These are phyloP conservation scores for Onychostoma macrolepis DNA, from an alignment of 2,113 vertebrate species.

Conservation along the genomic window DNA sequence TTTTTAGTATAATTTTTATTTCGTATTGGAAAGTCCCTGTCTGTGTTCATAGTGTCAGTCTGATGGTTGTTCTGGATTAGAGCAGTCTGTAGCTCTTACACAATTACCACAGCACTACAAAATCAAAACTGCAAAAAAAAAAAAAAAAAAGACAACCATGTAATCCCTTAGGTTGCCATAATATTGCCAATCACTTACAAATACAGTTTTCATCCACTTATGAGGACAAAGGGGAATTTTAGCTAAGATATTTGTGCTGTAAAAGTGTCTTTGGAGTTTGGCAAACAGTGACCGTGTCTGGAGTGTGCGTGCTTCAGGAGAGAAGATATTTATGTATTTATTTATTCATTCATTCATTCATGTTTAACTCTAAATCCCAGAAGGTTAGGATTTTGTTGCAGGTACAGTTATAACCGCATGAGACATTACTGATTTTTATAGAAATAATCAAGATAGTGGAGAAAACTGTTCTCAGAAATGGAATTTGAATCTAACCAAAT, in stretches of 20 bases:
- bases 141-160: not conserved
- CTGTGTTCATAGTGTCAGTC: constrained; percentile 18
- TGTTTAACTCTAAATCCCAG: not conserved
- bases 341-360: not conserved
- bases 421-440: not conserved
- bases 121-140: constrained; percentile 7
- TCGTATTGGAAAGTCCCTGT: not conserved
- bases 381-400: not conserved
- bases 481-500: not conserved
- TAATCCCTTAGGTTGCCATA: not conserved
- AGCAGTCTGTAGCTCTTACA: constrained; percentile 19
- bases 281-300: not conserved
- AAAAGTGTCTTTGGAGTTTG: constrained; percentile 34
- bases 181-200: constrained; percentile 25
- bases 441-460: not conserved
- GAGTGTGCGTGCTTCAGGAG: not conserved
- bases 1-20: not conserved
- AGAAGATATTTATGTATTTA: not conserved
- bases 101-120: constrained; percentile 56
- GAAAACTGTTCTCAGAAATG: not conserved
- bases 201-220: constrained; percentile 5
- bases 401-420: not conserved
- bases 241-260: constrained; percentile 26
- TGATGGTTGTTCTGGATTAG: constrained; percentile 24
- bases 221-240: constrained; percentile 9